These are phyloP conservation scores for Phyto melanocephala DNA, from an alignment of 2,888 invertebrate genomes.

Conservation along the genomic window DNA sequence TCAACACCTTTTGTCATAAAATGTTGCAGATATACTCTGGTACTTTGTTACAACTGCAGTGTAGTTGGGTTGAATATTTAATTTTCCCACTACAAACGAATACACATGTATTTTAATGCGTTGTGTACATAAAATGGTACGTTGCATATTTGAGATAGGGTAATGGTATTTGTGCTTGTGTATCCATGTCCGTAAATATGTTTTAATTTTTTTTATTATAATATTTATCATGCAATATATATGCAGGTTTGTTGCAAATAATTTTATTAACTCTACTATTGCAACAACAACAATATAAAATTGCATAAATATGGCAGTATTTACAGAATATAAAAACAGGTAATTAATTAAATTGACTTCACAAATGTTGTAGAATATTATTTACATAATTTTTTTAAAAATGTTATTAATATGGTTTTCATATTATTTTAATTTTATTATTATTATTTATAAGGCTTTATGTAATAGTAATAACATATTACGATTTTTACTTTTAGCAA, in stretches of 20 bases:
- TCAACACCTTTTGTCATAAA: slow-evolving; percentile 46
- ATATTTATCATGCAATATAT: not conserved
- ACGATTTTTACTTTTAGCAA: not conserved
- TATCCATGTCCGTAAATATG: not conserved
- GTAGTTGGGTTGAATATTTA: slow-evolving; percentile 53
- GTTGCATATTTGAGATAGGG: not conserved
- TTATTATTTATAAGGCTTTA: not conserved
- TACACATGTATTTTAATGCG: slow-evolving; percentile 27
- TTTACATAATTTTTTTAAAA: not conserved
- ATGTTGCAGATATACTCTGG: slow-evolving; percentile 42
- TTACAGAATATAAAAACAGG: slow-evolving; percentile 38
- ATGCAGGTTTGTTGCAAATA: slow-evolving; percentile 6
- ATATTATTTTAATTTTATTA: not conserved
- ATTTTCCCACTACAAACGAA: not conserved
- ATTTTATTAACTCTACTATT: slow-evolving; percentile 46
- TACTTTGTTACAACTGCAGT: slow-evolving; percentile 51
- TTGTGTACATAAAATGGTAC: not conserved
- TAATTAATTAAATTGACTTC: slow-evolving; percentile 45
- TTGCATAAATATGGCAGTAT: slow-evolving; percentile 10
- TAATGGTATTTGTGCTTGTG: not conserved
- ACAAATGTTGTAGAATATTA: not conserved
- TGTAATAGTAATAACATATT: not conserved
- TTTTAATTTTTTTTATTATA: no score
- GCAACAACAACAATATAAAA: slow-evolving; percentile 1
- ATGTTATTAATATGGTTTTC: not conserved